Percentiles rank a stretch among this genome's conserved stretches.
These are phyloP conservation scores for Periophthalmus modestus DNA, from an alignment of 2,113 vertebrate genomes.

Conservation along the genomic window DNA sequence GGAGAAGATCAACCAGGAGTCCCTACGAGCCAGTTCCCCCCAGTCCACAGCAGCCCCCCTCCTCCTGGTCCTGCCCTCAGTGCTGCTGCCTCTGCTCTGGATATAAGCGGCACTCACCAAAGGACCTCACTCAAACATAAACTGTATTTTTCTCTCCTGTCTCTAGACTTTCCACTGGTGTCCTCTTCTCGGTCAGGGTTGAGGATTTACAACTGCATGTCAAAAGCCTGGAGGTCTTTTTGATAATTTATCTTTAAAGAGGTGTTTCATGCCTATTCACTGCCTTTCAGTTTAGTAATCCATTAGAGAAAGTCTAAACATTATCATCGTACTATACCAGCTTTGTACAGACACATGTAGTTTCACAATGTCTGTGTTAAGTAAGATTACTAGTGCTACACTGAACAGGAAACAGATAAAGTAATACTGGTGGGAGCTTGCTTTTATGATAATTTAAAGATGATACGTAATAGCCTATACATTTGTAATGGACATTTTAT, in stretches of 20 bases:
- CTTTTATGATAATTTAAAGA: no score
- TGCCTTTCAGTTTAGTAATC: conserved; percentile 48
- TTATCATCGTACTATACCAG: conserved; percentile 9
- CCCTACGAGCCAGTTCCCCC: conserved; percentile 70
- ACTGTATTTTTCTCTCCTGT: conserved; percentile 50
- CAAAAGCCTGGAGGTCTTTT: conserved; percentile 54
- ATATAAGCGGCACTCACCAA: conserved; percentile 52
- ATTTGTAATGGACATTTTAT: not conserved
- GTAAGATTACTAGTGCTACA: not conserved
- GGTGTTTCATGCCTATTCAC: conserved; percentile 58
- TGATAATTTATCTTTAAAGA: conserved; percentile 56
- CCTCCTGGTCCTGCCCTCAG: conserved; percentile 47
- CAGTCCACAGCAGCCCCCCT: not conserved
- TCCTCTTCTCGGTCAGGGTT: conserved; percentile 41
- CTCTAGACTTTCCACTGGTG: conserved; percentile 44
- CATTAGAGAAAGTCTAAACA: conserved; percentile 21
- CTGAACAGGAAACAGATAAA: not conserved
- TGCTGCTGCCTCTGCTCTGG: conserved; percentile 62
- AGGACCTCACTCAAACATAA: conserved; percentile 50
- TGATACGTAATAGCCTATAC: not conserved
- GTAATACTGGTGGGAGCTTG: not conserved
- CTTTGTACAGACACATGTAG: conserved; percentile 24
- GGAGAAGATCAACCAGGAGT: conserved; percentile 88
- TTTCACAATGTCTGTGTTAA: conserved; percentile 8
- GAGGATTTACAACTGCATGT: conserved; percentile 64